Conservation (phyloP, 2,888 invertebrate genomes). For the Diogma glabrata region DNA sequence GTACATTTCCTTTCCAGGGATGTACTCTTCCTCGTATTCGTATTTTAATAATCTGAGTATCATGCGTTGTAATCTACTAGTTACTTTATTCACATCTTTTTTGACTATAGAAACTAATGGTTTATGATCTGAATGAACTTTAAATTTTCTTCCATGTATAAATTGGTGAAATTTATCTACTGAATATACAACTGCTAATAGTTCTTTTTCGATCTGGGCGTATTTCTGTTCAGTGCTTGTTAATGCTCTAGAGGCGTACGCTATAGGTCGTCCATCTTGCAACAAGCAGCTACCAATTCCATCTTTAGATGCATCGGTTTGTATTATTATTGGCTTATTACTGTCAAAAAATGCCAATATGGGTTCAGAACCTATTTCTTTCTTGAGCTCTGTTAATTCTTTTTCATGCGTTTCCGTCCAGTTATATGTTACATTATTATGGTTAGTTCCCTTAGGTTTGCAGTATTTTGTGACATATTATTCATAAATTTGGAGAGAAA, state of each 20-base stretch:
- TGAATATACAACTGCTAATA: conserved; percentile 13
- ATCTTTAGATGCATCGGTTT: conserved; percentile 14
- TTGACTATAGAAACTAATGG: conserved; percentile 17
- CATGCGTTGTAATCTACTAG: conserved; percentile 16
- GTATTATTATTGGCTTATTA: conserved; percentile 13
- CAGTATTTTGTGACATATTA: too few relatives aligned
- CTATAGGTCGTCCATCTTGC: conserved; percentile 12
- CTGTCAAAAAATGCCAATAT: neutral
- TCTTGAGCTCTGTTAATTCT: neutral
- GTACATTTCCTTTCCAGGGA: conserved; percentile 1
- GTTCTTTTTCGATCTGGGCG: conserved; percentile 15
- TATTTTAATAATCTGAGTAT: conserved; percentile 11
- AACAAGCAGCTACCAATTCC: conserved; percentile 13
- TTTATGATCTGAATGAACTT: conserved; percentile 20
- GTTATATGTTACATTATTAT: too few relatives aligned
- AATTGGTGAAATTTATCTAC: neutral
- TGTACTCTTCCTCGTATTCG: conserved; percentile 6
- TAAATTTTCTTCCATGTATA: conserved; percentile 9
- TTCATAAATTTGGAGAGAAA: too few relatives aligned
- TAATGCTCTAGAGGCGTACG: conserved; percentile 22
- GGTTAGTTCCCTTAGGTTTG: too few relatives aligned
- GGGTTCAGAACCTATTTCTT: neutral
- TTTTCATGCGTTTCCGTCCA: too few relatives aligned
- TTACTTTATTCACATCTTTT: conserved; percentile 17
- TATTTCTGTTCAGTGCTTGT: conserved; percentile 21